Evolutionary conservation across 2,797 vertebrate genomes (phyloP).

Genomic region (Mycteria americana): DNA sequence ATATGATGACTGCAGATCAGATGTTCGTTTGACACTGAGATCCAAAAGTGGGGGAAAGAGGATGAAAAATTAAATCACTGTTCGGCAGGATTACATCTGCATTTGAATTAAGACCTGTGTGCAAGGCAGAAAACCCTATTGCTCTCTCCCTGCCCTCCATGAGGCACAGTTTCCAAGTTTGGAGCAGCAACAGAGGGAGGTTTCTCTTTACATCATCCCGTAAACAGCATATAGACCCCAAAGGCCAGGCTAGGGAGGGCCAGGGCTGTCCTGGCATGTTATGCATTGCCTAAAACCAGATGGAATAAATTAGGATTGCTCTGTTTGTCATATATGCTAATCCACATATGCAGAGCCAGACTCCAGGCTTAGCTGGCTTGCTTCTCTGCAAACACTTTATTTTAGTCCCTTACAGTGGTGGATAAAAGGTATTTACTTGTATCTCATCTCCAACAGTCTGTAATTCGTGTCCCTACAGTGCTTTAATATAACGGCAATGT

Average conservation of each 20-base stretch:
- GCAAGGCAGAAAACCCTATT: not conserved
- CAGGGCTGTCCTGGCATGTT: not conserved
- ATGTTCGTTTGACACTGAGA: not conserved
- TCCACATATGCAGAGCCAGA: not conserved
- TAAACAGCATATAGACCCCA: not conserved
- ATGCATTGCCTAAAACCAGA: not conserved
- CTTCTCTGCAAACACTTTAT: not conserved
- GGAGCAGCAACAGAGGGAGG: not conserved
- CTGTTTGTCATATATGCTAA: not conserved
- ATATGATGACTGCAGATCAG: not conserved
- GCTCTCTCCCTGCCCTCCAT: not conserved
- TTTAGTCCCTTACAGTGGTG: not conserved
- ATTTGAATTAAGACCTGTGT: not conserved
- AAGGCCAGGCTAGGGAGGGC: not conserved
- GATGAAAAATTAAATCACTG: not conserved
- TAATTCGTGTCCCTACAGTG: not conserved
- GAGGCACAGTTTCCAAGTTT: not conserved
- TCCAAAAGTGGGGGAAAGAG: not conserved
- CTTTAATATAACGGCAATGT: not conserved
- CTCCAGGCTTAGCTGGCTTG: not conserved
- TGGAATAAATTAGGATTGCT: conserved; percentile 39
- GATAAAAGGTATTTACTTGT: not conserved
- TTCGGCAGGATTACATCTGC: not conserved
- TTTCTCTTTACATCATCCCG: conserved; percentile 18
- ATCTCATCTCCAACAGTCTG: not conserved